These are phyloP conservation scores for Centropyge bicolor DNA, from an alignment of 2,797 vertebrate genomes.

Conservation along the genomic window DNA sequence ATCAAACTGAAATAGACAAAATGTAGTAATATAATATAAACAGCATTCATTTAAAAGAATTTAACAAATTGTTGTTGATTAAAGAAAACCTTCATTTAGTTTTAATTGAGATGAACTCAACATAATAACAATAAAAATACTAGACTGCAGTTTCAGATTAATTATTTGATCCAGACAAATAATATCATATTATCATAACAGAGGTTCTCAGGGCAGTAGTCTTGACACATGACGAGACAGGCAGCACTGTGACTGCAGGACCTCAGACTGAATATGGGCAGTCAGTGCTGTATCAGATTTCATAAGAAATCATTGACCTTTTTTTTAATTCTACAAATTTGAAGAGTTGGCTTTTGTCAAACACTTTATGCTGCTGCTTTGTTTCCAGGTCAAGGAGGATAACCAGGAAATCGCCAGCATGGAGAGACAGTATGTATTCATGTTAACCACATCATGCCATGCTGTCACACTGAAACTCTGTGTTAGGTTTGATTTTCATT, in stretches of 20 bases:
- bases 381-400: slow-evolving; percentile 93
- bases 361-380: not conserved
- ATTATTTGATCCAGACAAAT: not conserved
- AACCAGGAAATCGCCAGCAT: slow-evolving; percentile 98
- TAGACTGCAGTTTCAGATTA: not conserved
- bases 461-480: not conserved
- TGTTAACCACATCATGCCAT: not conserved
- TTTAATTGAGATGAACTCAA: not conserved
- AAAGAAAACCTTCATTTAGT: not conserved
- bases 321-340: not conserved
- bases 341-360: not conserved
- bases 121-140: not conserved
- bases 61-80: not conserved
- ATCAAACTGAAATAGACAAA: not conserved
- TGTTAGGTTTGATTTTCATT: not conserved
- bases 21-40: not conserved
- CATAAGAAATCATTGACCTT: too few species aligned
- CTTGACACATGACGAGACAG: not conserved
- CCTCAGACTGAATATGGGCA: not conserved
- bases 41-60: not conserved
- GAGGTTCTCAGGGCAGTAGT: not conserved
- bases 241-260: not conserved
- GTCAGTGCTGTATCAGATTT: not conserved
- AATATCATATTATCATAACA: too few species aligned
- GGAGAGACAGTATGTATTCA: slow-evolving; percentile 93